Conservation (phyloP, 2,888 invertebrate genomes). For the Germaria angustata region DNA sequence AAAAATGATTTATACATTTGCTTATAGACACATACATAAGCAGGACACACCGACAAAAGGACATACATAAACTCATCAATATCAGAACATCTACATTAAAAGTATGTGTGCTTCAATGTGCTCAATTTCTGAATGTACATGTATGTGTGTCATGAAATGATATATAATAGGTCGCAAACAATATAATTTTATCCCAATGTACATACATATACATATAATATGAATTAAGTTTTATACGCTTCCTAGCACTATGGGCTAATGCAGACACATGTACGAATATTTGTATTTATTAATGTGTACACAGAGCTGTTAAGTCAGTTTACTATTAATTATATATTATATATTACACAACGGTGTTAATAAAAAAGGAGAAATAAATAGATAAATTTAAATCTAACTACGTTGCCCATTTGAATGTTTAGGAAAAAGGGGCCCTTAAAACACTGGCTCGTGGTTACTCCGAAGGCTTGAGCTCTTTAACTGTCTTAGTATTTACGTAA, state of each 20-base stretch:
- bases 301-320: neutral
- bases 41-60: neutral
- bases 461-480: too few relatives aligned
- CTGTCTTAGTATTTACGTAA: too few relatives aligned
- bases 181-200: constrained; percentile 49
- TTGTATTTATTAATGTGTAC: neutral
- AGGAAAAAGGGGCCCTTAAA: too few relatives aligned
- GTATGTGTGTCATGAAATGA: constrained; percentile 12
- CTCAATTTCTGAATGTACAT: too few relatives aligned
- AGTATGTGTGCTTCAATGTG: neutral
- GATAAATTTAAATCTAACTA: too few relatives aligned
- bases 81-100: constrained; percentile 16
- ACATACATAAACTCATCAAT: constrained; percentile 40
- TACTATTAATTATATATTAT: neutral
- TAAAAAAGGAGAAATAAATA: too few relatives aligned
- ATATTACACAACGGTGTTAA: too few relatives aligned
- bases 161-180: constrained; percentile 55
- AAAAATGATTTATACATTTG: constrained; percentile 6
- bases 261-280: neutral
- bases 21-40: neutral
- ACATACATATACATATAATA: neutral
- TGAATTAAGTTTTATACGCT: neutral
- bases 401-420: too few relatives aligned
- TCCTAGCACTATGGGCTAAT: neutral
- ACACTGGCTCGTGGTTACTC: too few relatives aligned